Conservation (phyloP, 1,140 invertebrate genomes). For the Drosophila sproati region DNA sequence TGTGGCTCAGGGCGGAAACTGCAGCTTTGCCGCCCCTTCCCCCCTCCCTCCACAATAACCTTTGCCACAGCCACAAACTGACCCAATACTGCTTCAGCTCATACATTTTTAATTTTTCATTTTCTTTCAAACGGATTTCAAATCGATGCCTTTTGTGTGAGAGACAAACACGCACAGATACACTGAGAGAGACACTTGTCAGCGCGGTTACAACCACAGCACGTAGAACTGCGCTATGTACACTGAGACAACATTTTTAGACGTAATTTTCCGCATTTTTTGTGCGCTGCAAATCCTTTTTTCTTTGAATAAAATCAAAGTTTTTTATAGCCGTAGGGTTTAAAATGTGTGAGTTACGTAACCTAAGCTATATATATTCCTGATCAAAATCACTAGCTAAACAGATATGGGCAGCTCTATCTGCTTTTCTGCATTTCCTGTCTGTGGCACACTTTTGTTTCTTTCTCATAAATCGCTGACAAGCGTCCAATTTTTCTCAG, state of each 20-base stretch:
- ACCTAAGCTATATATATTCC: no score
- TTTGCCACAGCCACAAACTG: slow-evolving; percentile 41
- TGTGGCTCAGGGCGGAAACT: slow-evolving; percentile 60
- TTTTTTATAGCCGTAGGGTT: no score
- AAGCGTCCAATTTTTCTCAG: slow-evolving; percentile 2
- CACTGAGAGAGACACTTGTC: slow-evolving; percentile 17
- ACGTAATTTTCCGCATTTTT: no score
- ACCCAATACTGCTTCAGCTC: slow-evolving; percentile 45
- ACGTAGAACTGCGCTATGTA: slow-evolving; percentile 36
- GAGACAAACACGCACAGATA: slow-evolving; percentile 6
- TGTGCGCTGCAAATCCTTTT: no score
- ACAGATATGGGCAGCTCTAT: no score
- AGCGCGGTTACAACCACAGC: slow-evolving; percentile 65
- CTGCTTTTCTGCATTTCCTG: no score
- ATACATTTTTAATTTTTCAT: slow-evolving; percentile 81
- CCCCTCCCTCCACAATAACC: no score
- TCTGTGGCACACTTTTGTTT: no score
- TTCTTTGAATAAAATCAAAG: no score
- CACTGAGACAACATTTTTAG: slow-evolving; percentile 14
- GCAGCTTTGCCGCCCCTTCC: slow-evolving; percentile 51
- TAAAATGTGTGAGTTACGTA: no score
- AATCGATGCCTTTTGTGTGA: slow-evolving; percentile 60
- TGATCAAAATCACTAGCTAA: no score
- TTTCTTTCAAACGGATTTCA: slow-evolving; percentile 69
- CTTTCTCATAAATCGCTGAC: not conserved